Evolutionary conservation across 1,140 invertebrate genomes (phyloP).

Genomic region (Venustaconcha ellipsiformis): DNA sequence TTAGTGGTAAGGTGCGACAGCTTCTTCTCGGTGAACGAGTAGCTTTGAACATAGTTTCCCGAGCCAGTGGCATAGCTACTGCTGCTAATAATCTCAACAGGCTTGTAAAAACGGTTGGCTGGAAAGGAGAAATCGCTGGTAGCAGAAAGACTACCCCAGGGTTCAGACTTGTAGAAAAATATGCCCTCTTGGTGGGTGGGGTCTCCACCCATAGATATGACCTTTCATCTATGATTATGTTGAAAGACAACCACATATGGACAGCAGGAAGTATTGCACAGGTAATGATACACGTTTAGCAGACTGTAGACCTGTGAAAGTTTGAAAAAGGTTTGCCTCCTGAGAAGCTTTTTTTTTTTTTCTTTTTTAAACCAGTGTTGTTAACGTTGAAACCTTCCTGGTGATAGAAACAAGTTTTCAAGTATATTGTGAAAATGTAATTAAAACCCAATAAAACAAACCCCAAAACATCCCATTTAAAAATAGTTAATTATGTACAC

Average conservation of each 20-base stretch:
- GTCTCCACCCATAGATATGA: slow-evolving; percentile 69
- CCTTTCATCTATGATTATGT: slow-evolving; percentile 71
- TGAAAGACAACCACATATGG: slow-evolving; percentile 72
- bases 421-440: too few species aligned
- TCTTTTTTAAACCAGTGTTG: neutral
- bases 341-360: neutral
- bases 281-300: slow-evolving; percentile 40
- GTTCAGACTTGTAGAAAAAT: slow-evolving; percentile 72
- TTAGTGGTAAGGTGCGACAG: slow-evolving; percentile 65
- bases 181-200: slow-evolving; percentile 70
- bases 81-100: slow-evolving; percentile 51
- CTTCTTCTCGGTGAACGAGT: slow-evolving; percentile 70
- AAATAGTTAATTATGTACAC: too few species aligned
- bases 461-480: too few species aligned
- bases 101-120: slow-evolving; percentile 41
- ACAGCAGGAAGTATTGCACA: slow-evolving; percentile 67
- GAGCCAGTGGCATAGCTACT: slow-evolving; percentile 71
- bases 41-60: slow-evolving; percentile 67
- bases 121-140: slow-evolving; percentile 68
- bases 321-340: neutral
- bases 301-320: neutral
- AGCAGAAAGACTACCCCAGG: slow-evolving; percentile 72
- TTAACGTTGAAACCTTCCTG: neutral
- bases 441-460: too few species aligned
- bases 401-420: neutral